Conservation (phyloP, 1,140 invertebrate species). For the Bombus cullumanus region DNA sequence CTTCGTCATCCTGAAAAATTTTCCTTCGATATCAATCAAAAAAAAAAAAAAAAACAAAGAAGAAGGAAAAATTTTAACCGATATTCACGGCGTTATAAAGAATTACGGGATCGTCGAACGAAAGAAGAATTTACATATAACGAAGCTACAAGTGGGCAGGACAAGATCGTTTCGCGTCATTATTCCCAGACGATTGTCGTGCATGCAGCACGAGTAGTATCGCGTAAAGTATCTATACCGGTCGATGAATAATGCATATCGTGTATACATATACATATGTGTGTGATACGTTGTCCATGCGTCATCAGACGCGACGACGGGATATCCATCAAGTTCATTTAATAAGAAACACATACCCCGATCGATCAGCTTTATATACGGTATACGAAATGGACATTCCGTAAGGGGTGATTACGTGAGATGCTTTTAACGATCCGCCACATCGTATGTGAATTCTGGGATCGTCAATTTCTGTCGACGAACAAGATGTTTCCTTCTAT, state of each 20-base stretch:
- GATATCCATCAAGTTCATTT: conserved; percentile 37
- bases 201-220: conserved; percentile 14
- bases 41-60: background rate
- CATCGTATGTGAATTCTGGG: background rate
- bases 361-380: conserved; percentile 32
- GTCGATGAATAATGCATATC: conserved; percentile 33
- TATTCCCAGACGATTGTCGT: conserved; percentile 31
- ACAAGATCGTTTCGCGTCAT: conserved; percentile 24
- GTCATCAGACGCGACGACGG: conserved; percentile 10
- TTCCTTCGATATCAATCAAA: background rate
- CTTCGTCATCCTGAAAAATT: background rate
- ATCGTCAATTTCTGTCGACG: background rate
- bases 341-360: conserved; percentile 33
- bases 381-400: conserved; percentile 21
- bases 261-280: no score
- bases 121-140: background rate
- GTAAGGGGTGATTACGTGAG: conserved; percentile 68
- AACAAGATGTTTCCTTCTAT: background rate
- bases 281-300: conserved; percentile 16
- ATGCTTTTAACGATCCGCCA: conserved; percentile 56
- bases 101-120: background rate
- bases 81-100: background rate
- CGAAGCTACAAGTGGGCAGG: conserved; percentile 21
- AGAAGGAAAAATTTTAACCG: no score
- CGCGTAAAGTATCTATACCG: conserved; percentile 31